These are phyloP conservation scores for Hydropsyche tenuis DNA, from an alignment of 1,140 invertebrate species.

Conservation along the genomic window DNA sequence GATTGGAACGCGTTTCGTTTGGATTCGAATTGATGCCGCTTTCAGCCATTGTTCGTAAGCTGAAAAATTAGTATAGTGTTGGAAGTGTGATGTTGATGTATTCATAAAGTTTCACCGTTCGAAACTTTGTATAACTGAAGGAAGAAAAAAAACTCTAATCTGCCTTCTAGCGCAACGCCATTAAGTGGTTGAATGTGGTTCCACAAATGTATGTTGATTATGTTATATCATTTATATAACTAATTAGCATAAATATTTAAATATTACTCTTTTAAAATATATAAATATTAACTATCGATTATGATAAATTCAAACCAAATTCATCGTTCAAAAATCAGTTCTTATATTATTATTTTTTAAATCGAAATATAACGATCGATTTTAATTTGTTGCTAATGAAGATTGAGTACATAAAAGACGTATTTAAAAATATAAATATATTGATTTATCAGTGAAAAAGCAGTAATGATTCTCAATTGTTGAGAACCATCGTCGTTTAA, in stretches of 20 bases:
- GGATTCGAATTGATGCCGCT: neutral
- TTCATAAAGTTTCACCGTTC: slow-evolving; percentile 32
- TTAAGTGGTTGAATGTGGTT: slow-evolving; percentile 15
- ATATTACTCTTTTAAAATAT: too few relatives aligned
- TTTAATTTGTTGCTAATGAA: too few relatives aligned
- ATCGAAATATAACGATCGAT: too few relatives aligned
- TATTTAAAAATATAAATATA: too few relatives aligned
- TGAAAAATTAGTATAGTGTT: slow-evolving; percentile 18
- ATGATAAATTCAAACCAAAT: too few relatives aligned
- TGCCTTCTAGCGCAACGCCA: slow-evolving; percentile 28
- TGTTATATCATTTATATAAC: neutral
- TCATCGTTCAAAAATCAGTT: too few relatives aligned
- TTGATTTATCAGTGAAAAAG: slow-evolving; percentile 13
- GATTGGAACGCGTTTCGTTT: neutral
- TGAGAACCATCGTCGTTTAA: slow-evolving; percentile 19
- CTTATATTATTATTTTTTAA: too few relatives aligned
- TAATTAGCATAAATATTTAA: neutral
- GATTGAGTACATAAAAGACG: too few relatives aligned
- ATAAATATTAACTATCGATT: too few relatives aligned
- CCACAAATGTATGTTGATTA: neutral
- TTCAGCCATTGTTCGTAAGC: neutral
- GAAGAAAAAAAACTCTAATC: slow-evolving; percentile 28
- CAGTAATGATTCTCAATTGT: slow-evolving; percentile 27
- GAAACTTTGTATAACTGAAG: slow-evolving; percentile 17
- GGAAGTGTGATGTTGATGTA: slow-evolving; percentile 29